phyloP scores from a whole-genome alignment of 2,113 vertebrate genomes.

The Gallinago jamesoni region DNA sequence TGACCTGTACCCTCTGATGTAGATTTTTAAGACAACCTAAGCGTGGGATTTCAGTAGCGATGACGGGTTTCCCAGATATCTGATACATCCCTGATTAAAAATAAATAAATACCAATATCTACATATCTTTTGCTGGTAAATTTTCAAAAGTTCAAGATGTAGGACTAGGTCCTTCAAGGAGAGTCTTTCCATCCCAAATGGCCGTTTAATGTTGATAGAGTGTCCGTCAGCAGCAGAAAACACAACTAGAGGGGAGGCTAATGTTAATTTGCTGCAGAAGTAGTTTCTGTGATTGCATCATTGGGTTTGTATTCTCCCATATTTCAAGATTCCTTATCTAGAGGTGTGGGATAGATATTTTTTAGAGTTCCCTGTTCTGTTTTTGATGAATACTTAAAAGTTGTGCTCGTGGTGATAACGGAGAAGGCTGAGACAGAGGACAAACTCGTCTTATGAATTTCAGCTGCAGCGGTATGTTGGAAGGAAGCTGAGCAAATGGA shows the following conservation, averaged over 20 bases:
- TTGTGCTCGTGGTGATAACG: background rate
- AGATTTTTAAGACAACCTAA: background rate
- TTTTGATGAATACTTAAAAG: background rate
- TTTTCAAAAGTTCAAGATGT: background rate
- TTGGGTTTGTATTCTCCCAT: background rate
- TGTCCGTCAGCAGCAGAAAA: background rate
- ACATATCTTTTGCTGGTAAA: background rate
- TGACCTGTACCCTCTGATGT: background rate
- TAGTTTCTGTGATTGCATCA: background rate
- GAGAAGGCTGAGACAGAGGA: background rate
- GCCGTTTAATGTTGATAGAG: background rate
- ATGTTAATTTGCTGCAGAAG: background rate
- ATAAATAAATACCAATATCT: background rate
- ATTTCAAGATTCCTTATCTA: background rate
- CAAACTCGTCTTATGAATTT: background rate
- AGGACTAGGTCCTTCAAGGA: background rate
- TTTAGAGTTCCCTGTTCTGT: background rate
- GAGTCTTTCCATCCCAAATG: background rate
- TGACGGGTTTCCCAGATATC: background rate
- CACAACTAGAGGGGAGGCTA: background rate
- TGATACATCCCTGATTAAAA: background rate
- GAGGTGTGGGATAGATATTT: background rate
- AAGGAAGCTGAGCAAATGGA: slow-evolving; percentile 44
- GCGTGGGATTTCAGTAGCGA: background rate
- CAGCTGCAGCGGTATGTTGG: background rate